Conservation (phyloP, 2,888 invertebrate species). For the Fabriciana adippe region DNA sequence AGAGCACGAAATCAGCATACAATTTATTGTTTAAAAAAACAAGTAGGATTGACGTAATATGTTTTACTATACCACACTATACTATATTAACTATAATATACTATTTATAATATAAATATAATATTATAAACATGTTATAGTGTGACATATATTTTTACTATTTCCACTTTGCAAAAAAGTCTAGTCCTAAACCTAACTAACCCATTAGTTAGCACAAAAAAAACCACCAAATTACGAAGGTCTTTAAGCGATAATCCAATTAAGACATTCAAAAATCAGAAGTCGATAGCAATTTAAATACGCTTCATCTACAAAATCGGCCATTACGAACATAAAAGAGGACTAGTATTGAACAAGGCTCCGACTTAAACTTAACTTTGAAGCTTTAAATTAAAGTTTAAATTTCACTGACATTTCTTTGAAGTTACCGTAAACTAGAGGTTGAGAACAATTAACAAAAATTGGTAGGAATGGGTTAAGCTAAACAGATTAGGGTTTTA, state of each 20-base stretch:
- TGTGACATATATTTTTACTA: too few species aligned
- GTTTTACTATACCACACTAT: too few species aligned
- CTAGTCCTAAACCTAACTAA: not conserved
- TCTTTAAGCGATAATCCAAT: slow-evolving; percentile 2
- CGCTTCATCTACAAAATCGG: slow-evolving; percentile 16
- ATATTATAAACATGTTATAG: too few species aligned
- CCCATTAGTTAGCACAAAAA: not conserved
- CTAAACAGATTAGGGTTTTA: slow-evolving; percentile 38
- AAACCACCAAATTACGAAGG: not conserved
- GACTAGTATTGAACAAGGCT: slow-evolving; percentile 7
- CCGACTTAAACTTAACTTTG: slow-evolving; percentile 19
- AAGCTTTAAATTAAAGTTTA: slow-evolving; percentile 34
- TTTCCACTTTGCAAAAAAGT: too few species aligned
- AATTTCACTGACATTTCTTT: slow-evolving; percentile 31
- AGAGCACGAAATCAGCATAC: too few species aligned
- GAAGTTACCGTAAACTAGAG: slow-evolving; percentile 24
- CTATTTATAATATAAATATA: too few species aligned
- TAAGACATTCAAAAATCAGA: slow-evolving; percentile 16
- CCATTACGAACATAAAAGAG: slow-evolving; percentile 21
- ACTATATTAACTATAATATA: too few species aligned
- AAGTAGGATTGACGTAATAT: too few species aligned
- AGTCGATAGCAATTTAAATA: slow-evolving; percentile 19
- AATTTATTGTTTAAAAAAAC: too few species aligned
- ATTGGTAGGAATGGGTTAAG: slow-evolving; percentile 45
- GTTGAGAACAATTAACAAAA: slow-evolving; percentile 47